phyloP scores from a whole-genome alignment of 2,888 invertebrate genomes.

The Mythimna albipuncta region DNA sequence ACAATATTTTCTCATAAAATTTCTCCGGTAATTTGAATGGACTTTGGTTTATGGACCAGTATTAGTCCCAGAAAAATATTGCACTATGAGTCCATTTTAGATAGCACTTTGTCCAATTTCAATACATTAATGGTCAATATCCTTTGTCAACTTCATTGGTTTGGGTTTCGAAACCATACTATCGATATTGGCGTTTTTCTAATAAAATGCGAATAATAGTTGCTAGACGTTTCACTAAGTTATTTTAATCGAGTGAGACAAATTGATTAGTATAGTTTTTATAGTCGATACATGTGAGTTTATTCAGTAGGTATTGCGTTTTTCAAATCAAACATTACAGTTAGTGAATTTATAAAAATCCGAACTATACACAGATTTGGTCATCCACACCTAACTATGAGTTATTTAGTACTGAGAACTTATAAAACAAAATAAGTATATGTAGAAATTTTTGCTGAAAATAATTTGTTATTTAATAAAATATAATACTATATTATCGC shows the following conservation, averaged over 20 bases:
- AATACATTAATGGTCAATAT: background rate
- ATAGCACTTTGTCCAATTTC: no score
- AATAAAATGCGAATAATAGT: constrained; percentile 27
- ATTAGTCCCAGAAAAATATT: no score
- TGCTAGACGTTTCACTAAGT: constrained; percentile 26
- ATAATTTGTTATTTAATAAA: background rate
- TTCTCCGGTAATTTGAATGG: no score
- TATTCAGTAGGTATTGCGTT: constrained; percentile 1
- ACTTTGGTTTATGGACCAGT: no score
- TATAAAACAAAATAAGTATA: background rate
- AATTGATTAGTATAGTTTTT: constrained; percentile 41
- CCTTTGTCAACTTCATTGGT: background rate
- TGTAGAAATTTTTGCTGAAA: background rate
- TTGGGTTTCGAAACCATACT: background rate
- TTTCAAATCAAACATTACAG: background rate
- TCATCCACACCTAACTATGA: background rate
- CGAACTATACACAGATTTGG: background rate
- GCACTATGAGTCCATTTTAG: no score
- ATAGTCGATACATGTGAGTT: constrained; percentile 16
- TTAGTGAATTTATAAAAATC: background rate
- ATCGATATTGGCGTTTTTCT: constrained; percentile 1
- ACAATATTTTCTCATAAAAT: no score
- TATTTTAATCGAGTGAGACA: constrained; percentile 38
- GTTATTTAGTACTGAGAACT: background rate
- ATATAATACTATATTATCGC: background rate